Evolutionary conservation across 2,113 vertebrate genomes (phyloP), one percentile per base, ranked within the genome.

Genomic region (Daboia siamensis): DNA sequence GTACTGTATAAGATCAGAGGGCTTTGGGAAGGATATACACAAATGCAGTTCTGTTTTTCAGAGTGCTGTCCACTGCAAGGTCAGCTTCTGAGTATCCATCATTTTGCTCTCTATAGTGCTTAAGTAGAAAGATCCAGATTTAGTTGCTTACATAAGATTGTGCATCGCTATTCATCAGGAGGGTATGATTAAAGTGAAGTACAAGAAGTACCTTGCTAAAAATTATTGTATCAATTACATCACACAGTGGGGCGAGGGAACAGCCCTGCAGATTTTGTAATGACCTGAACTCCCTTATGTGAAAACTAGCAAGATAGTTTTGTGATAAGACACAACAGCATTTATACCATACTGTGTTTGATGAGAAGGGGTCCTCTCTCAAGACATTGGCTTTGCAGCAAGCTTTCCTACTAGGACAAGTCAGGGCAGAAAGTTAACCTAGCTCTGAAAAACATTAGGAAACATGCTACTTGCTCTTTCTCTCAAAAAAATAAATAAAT

Each of bases 121-220:
- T 26, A 2, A 21, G 2, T 33, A 69, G 1, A 0, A 0, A 91
- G 94, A 48, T 29, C 21, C 88, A 7, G 69, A 1, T 86, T 91
- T 56, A 54, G 23, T 44, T 55, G 88, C 74, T 44, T 33, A 87
- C 5, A 69, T 93, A 91, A 94, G 17, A 39, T 26, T 57, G 87
- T 74, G 15, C 24, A 90, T 93, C 64, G 44, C 21, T 51, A n/a
- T 33, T 89, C 90, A 90, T 48, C 74, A 89, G 52, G 74, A 26
- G 46, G 56, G 54, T 61, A 52, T 44, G 87, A 89, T 89, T 92
- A 80, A 92, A 89, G 52, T 44, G 80, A 39, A 39, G 88, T 23
- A 92, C 92, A 92, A 89, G 74, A 64, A 86, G 88, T 92, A 89
- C 64, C 64, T 90, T 92, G 44, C 88, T 92, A n/a, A 92, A 61